Conservation (phyloP, 2,888 invertebrate species). For the Diachrysia chrysitis region DNA sequence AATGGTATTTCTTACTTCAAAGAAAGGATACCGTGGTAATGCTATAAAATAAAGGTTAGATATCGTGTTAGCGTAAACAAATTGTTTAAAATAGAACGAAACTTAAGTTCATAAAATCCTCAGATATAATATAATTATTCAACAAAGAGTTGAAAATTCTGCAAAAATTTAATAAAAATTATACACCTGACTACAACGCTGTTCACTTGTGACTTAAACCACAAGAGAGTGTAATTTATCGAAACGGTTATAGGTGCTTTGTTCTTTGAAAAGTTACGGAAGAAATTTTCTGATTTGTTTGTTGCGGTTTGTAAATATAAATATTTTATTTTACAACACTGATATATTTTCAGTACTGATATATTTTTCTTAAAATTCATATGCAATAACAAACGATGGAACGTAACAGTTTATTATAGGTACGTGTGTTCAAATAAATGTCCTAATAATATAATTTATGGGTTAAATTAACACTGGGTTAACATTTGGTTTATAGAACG, state of each 20-base stretch:
- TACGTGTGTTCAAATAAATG: background rate
- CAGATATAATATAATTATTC: no score
- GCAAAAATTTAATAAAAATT: background rate
- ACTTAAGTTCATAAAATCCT: no score
- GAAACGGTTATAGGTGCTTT: slow-evolving; percentile 58
- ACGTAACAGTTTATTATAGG: no score
- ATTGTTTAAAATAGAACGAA: no score
- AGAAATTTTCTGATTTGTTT: slow-evolving; percentile 61
- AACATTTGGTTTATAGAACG: no score
- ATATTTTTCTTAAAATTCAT: slow-evolving; percentile 27
- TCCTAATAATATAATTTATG: background rate
- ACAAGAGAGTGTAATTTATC: slow-evolving; percentile 52
- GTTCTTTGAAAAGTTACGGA: slow-evolving; percentile 58
- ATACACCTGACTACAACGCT: slow-evolving; percentile 1
- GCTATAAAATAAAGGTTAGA: no score
- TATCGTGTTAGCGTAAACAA: no score
- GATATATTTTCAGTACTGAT: slow-evolving; percentile 25
- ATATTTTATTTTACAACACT: slow-evolving; percentile 46
- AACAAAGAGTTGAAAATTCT: no score
- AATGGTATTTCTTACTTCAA: no score
- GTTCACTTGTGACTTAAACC: slow-evolving; percentile 8
- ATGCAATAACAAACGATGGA: slow-evolving; percentile 3
- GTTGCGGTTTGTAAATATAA: slow-evolving; percentile 42
- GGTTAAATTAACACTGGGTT: no score
- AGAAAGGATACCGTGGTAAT: no score